Conservation (phyloP, 2,113 vertebrate species). For the Symphodus melops region DNA sequence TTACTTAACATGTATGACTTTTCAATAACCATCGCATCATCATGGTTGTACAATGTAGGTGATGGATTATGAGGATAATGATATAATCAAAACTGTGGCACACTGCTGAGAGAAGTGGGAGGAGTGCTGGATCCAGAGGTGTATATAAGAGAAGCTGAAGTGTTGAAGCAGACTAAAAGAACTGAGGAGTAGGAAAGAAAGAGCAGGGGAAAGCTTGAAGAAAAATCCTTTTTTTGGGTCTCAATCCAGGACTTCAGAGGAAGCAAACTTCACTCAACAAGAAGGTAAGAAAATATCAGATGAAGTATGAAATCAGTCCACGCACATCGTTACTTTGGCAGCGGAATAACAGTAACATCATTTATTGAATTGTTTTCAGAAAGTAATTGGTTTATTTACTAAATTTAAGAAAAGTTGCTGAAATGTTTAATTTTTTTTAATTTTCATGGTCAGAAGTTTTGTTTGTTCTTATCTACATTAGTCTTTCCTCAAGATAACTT, state of each 20-base stretch:
- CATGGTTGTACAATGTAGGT: conserved; percentile 33
- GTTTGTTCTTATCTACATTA: no score
- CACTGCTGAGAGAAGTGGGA: conserved; percentile 51
- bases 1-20: conserved; percentile 33
- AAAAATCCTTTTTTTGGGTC: not conserved
- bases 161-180: conserved; percentile 51
- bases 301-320: no score
- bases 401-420: no score
- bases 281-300: conserved; percentile 52
- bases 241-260: conserved; percentile 1
- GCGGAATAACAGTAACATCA: not conserved
- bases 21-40: conserved; percentile 50
- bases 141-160: conserved; percentile 64
- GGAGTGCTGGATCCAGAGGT: conserved; percentile 32
- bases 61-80: conserved; percentile 42
- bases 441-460: not conserved
- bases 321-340: no score
- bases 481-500: no score
- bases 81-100: conserved; percentile 52
- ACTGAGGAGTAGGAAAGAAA: conserved; percentile 21
- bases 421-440: not conserved
- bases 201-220: conserved; percentile 8
- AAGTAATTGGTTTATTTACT: not conserved
- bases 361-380: not conserved
- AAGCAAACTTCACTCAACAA: conserved; percentile 3